Base-by-base conservation (phyloP, 1,140 invertebrate species). In the Tetragnatha versicolor region DNA sequence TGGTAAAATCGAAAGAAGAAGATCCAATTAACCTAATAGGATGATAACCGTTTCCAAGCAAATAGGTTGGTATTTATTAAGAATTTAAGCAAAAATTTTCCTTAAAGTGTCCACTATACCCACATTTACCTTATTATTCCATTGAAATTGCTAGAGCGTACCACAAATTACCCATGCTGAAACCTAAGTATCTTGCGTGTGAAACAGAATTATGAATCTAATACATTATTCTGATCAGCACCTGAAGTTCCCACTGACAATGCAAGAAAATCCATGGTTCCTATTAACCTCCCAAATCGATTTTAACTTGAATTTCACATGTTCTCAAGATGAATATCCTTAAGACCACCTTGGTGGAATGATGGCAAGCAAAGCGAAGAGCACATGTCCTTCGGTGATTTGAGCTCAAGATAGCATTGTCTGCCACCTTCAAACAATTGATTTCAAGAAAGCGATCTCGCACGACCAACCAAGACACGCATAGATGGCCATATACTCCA, bases 361-460 rank as follows among this genome's bases (percentile, higher is more conserved):
- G 17, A 6, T 3, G n/a, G 12, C 20, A 42, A 47, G 42, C 12
- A 42, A 75, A 75, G 2, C 22, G n/a, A 73, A 60, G 31, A 25
- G 42, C n/a, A 33, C 29, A 51, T 49, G 20, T 20, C 25, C 6
- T 4, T 17, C 14, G 29, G 20, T 49, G 72, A 75, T 75, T n/a
- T 49, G 39, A 49, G 31, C 9, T 31, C 0, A 14, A n/a, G 72
- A 75, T 75, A 75, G 22, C 58, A 63, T 75, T 75, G 72, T 75
- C 29, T 33, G 17, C 2, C 58, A 29, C 27, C 27, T 5, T 29
- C 20, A 49, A 51, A 75, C 72, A 75, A 75, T 75, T 63, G 53
- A 63, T 75, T 75, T 61, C 37, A 49, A 51, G 72, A 75, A 75
- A 75, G 72, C 58, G 58, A 63, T 75, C 72, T 75, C 22, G 39